Percentiles rank a stretch among this genome's conserved stretches.
These are phyloP conservation scores for Elegia similella DNA, from an alignment of 2,888 invertebrate species.

Conservation along the genomic window DNA sequence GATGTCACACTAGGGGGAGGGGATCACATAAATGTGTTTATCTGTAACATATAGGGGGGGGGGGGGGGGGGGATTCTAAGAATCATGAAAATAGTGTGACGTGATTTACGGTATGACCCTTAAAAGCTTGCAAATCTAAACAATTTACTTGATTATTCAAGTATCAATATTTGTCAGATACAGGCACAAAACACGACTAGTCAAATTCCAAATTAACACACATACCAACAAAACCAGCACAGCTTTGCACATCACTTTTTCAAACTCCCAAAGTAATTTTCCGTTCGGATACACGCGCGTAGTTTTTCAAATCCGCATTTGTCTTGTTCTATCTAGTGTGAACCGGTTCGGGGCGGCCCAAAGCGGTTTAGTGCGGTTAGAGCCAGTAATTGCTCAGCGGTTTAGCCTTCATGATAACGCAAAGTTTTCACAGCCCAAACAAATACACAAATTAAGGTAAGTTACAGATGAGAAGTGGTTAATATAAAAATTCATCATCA, in stretches of 20 bases:
- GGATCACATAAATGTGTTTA: too few relatives aligned
- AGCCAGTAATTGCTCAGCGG: slow-evolving; percentile 9
- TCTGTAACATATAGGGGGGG: too few relatives aligned
- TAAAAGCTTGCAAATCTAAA: too few relatives aligned
- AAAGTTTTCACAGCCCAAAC: slow-evolving; percentile 7
- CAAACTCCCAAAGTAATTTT: slow-evolving; percentile 15
- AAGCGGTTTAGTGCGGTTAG: slow-evolving; percentile 10
- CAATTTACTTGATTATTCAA: too few relatives aligned
- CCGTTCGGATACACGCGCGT: slow-evolving; percentile 16
- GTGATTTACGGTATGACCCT: too few relatives aligned
- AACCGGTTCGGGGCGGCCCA: slow-evolving; percentile 7
- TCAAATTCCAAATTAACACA: background rate
- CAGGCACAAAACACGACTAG: too few relatives aligned
- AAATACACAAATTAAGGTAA: background rate
- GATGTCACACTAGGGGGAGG: too few relatives aligned
- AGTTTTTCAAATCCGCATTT: slow-evolving; percentile 17
- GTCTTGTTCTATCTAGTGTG: slow-evolving; percentile 11
- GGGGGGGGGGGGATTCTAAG: too few relatives aligned
- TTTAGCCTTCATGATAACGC: background rate
- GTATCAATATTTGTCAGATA: too few relatives aligned
- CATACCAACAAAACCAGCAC: background rate
- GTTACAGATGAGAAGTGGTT: background rate
- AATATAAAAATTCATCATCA: too few relatives aligned
- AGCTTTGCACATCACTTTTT: slow-evolving; percentile 4
- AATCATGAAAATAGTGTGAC: too few relatives aligned